Conservation (phyloP, 2,888 invertebrate species). For the Campopleginae sp. region DNA sequence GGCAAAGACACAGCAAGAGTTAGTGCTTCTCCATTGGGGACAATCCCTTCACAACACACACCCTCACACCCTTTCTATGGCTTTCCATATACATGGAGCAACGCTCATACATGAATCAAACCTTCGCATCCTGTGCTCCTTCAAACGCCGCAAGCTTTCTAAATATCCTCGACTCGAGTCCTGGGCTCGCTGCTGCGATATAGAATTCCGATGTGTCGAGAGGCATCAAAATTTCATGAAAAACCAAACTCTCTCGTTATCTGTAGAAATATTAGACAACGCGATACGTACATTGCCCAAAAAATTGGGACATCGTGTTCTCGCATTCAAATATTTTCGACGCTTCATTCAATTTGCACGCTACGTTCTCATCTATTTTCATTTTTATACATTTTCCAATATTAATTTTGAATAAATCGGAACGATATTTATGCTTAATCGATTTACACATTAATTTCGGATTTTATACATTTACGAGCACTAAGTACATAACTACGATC, state of each 20-base stretch:
- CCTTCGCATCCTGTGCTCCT: background rate
- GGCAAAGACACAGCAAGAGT: background rate
- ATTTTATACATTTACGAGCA: background rate
- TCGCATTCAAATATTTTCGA: background rate
- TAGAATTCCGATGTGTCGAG: background rate
- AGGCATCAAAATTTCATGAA: background rate
- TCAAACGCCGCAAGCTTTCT: background rate
- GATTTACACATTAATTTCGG: too few relatives aligned
- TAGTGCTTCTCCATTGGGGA: constrained; percentile 21
- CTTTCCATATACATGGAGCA: background rate
- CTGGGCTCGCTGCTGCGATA: background rate
- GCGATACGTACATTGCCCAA: background rate
- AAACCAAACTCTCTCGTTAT: background rate
- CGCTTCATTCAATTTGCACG: background rate
- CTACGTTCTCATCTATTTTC: background rate
- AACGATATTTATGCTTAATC: too few relatives aligned
- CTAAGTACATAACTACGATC: background rate
- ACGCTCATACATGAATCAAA: background rate
- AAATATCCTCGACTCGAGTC: background rate
- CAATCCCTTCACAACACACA: constrained; percentile 23
- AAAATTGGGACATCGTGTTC: background rate
- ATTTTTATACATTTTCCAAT: background rate
- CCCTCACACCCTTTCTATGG: background rate
- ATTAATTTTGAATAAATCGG: too few relatives aligned
- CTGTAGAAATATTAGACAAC: background rate